Conservation (phyloP, 1,140 invertebrate species). For the Magallana ariakensis region DNA sequence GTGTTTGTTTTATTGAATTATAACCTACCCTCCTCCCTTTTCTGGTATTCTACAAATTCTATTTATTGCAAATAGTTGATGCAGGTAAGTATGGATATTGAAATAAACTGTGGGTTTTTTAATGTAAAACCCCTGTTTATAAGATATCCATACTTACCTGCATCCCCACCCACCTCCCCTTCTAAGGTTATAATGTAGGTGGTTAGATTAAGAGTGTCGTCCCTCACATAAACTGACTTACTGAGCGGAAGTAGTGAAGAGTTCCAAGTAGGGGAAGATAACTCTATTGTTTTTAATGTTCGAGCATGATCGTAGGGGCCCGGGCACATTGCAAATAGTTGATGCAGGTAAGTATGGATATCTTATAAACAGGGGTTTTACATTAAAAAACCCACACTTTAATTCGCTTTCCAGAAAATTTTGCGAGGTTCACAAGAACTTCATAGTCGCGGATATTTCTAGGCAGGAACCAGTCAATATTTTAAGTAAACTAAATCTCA, state of each 20-base stretch:
- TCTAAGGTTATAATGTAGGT: neutral
- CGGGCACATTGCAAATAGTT: neutral
- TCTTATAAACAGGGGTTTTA: no score
- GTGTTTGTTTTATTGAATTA: neutral
- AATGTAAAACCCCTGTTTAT: neutral
- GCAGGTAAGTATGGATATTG: neutral
- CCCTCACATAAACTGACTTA: constrained; percentile 5
- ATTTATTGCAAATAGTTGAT: neutral
- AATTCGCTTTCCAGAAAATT: no score
- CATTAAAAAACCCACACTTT: no score
- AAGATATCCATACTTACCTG: neutral
- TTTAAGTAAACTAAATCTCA: no score
- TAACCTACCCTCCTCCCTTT: neutral
- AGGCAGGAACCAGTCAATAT: no score
- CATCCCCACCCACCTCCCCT: neutral
- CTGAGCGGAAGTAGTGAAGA: neutral
- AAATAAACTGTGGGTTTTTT: neutral
- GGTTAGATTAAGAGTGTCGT: neutral
- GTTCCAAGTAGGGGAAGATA: constrained; percentile 13
- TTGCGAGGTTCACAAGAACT: no score
- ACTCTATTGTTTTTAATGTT: constrained; percentile 21
- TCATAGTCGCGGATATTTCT: no score
- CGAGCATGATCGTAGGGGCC: neutral
- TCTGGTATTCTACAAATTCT: neutral
- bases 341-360: no score